Evolutionary conservation across 1,140 invertebrate species (phyloP).

Genomic region (Drosophila navojoa): DNA sequence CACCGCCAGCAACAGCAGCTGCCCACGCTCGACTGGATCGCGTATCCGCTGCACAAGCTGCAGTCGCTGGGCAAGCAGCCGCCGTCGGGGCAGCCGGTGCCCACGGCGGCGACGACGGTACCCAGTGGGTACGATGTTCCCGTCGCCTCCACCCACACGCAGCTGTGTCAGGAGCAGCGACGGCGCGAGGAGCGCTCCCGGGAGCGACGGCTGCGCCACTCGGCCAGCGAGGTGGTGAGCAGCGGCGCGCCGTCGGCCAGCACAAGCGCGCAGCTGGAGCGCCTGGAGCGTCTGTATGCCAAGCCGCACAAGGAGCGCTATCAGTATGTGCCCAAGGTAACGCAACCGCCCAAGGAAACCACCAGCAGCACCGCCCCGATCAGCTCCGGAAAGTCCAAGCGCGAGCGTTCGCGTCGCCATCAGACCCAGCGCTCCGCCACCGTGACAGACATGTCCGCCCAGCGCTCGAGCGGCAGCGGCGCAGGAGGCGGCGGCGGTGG

Average conservation of each 20-base stretch:
- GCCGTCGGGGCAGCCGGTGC: constrained; percentile 12
- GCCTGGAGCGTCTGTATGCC: constrained; percentile 73
- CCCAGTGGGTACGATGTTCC: constrained; percentile 71
- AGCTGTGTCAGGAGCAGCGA: constrained; percentile 52
- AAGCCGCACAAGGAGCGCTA: constrained; percentile 82
- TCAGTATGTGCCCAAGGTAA: constrained; percentile 79
- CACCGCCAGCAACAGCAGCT: constrained; percentile 51
- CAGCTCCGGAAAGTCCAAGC: constrained; percentile 54
- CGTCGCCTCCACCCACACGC: constrained; percentile 53
- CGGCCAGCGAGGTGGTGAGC: constrained; percentile 75
- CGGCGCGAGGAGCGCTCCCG: constrained; percentile 60
- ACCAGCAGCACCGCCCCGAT: neutral
- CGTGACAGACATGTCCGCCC: constrained; percentile 79
- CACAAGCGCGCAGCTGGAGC: constrained; percentile 33
- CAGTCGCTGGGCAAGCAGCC: constrained; percentile 73
- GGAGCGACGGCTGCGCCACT: constrained; percentile 67
- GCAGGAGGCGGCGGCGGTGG: too few relatives aligned
- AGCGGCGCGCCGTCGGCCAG: constrained; percentile 29
- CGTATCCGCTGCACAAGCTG: constrained; percentile 77
- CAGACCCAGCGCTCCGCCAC: constrained; percentile 83
- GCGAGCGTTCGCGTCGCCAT: constrained; percentile 79
- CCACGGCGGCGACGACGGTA: constrained; percentile 18
- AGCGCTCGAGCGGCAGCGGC: constrained; percentile 48
- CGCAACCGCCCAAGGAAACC: constrained; percentile 27
- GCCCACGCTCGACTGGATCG: constrained; percentile 72